These are phyloP conservation scores for Hippocampus kuda DNA, from an alignment of 2,797 vertebrate genomes.

Conservation along the genomic window DNA sequence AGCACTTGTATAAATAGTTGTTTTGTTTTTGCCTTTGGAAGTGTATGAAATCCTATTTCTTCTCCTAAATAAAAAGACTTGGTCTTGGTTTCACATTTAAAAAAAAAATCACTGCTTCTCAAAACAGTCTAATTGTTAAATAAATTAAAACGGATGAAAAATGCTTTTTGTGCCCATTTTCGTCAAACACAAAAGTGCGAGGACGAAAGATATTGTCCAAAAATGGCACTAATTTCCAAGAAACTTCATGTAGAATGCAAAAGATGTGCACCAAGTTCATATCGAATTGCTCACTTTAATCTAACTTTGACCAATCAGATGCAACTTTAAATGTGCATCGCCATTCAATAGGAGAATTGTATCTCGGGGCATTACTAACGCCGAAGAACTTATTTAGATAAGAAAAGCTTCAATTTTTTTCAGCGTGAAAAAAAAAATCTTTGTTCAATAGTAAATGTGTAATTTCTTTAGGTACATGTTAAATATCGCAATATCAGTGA, in stretches of 20 bases:
- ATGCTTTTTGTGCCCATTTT: background rate
- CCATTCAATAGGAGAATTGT: no score
- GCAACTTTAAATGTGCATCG: no score
- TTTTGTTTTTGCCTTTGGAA: slow-evolving; percentile 18
- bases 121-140: slow-evolving; percentile 24
- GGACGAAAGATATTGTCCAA: background rate
- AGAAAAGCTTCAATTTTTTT: no score
- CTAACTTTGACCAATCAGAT: no score
- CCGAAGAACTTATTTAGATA: no score
- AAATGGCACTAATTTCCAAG: background rate
- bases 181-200: background rate
- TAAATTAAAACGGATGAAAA: slow-evolving; percentile 33
- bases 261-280: no score
- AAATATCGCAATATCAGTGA: no score
- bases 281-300: no score
- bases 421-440: no score
- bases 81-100: slow-evolving; percentile 41
- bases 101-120: slow-evolving; percentile 17
- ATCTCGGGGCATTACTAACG: no score
- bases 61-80: slow-evolving; percentile 60
- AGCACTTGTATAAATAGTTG: slow-evolving; percentile 62
- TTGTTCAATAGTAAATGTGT: no score
- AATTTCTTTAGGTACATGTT: no score
- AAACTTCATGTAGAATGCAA: background rate
- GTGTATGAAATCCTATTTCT: slow-evolving; percentile 49